A percentile compares a stretch with the other conserved stretches of the same genome.
phyloP scores from a whole-genome alignment of 2,888 invertebrate genomes.

The Blastobasis adustella region DNA sequence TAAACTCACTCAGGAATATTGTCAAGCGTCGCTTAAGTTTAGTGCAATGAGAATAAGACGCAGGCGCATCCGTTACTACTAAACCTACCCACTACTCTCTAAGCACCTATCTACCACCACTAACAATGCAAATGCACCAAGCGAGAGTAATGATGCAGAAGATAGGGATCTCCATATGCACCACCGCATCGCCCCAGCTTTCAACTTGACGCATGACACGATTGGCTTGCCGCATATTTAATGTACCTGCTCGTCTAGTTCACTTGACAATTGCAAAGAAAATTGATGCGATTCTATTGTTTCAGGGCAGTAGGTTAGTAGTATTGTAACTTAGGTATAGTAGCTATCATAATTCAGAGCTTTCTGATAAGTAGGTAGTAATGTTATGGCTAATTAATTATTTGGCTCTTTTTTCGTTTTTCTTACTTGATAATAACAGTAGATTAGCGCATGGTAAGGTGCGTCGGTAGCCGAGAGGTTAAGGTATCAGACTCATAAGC shows the following conservation, averaged over 20 bases:
- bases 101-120: neutral
- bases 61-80: neutral
- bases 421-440: too few species aligned
- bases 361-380: too few species aligned
- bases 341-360: too few species aligned
- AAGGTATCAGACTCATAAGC: too few species aligned
- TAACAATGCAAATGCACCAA: neutral
- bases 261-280: slow-evolving; percentile 1
- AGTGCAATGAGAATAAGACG: too few species aligned
- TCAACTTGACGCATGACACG: slow-evolving; percentile 14
- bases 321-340: neutral
- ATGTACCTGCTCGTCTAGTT: neutral
- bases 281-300: slow-evolving; percentile 1
- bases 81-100: neutral
- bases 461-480: too few species aligned
- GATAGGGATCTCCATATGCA: slow-evolving; percentile 17
- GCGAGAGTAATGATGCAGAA: slow-evolving; percentile 6
- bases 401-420: too few species aligned
- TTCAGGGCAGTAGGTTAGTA: slow-evolving; percentile 4
- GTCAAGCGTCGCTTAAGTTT: too few species aligned
- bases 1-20: too few species aligned
- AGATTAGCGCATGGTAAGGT: too few species aligned
- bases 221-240: neutral
- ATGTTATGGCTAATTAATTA: too few species aligned
- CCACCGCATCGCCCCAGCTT: slow-evolving; percentile 17